These are phyloP conservation scores for Sipha maydis DNA, from an alignment of 2,888 invertebrate species.

Conservation along the genomic window DNA sequence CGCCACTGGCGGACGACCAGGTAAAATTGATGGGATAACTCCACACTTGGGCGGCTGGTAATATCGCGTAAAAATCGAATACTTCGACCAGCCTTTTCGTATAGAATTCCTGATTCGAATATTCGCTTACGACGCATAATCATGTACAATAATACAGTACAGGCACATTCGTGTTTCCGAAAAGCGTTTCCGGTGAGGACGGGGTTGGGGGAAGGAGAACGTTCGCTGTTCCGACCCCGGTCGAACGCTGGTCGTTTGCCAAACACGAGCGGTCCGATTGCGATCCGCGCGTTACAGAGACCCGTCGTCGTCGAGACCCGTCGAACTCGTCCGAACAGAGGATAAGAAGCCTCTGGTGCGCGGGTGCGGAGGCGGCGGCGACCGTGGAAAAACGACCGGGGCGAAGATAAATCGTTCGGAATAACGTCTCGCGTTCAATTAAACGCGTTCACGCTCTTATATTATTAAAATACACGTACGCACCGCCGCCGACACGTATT, in stretches of 20 bases:
- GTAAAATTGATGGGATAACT: too few species aligned
- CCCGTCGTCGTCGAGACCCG: neutral
- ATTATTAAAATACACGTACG: neutral
- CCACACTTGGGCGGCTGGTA: too few species aligned
- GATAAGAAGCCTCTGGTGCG: neutral
- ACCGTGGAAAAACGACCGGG: neutral
- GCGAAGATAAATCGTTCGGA: slow-evolving; percentile 36
- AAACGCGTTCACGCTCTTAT: neutral
- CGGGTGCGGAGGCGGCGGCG: neutral
- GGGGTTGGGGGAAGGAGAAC: too few species aligned
- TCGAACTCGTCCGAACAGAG: neutral
- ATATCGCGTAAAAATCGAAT: too few species aligned
- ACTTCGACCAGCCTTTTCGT: too few species aligned
- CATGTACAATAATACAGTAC: too few species aligned
- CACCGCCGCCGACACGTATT: slow-evolving; percentile 32
- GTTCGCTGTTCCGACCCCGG: neutral
- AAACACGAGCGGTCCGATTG: too few species aligned
- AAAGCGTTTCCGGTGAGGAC: neutral
- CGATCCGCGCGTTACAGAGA: too few species aligned
- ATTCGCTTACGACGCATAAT: too few species aligned
- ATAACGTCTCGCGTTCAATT: slow-evolving; percentile 44
- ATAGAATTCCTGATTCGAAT: too few species aligned
- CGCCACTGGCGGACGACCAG: too few species aligned
- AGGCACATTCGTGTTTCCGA: neutral
- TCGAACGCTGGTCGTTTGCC: neutral